phyloP scores from a whole-genome alignment of 2,113 vertebrate species.

The Passer domesticus region DNA sequence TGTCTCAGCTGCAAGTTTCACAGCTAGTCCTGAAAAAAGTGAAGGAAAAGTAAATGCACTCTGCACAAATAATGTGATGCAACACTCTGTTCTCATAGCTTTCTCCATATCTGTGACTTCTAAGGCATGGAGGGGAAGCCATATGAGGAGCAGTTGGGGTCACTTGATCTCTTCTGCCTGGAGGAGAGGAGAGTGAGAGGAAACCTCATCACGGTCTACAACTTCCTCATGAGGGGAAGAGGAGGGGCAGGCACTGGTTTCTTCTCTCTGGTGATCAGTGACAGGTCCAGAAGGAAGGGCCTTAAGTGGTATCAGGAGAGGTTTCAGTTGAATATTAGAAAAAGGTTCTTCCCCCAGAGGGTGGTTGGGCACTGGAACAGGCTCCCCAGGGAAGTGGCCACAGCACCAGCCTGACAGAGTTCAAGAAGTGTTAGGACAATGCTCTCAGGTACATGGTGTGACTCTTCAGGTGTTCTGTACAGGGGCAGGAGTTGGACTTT shows the following conservation, averaged over 20 bases:
- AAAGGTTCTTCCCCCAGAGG: neutral
- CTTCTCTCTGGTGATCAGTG: neutral
- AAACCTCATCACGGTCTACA: neutral
- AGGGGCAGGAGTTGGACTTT: neutral
- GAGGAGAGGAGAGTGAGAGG: neutral
- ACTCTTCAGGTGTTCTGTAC: neutral
- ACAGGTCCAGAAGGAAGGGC: neutral
- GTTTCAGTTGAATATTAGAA: neutral
- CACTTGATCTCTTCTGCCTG: neutral
- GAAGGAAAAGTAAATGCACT: neutral
- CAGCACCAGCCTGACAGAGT: neutral
- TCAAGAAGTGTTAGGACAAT: neutral
- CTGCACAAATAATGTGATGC: neutral
- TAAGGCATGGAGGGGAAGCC: neutral
- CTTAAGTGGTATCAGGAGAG: neutral
- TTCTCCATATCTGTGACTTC: neutral
- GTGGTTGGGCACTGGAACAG: neutral
- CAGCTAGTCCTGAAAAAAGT: neutral
- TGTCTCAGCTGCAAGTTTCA: neutral
- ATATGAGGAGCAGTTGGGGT: neutral
- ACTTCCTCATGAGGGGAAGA: neutral
- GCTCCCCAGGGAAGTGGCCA: neutral
- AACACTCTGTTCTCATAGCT: neutral
- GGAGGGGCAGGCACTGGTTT: neutral
- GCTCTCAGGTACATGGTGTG: neutral